Evolutionary conservation across 2,888 invertebrate species (phyloP).

Genomic region (Caenorhabditis sp.): DNA sequence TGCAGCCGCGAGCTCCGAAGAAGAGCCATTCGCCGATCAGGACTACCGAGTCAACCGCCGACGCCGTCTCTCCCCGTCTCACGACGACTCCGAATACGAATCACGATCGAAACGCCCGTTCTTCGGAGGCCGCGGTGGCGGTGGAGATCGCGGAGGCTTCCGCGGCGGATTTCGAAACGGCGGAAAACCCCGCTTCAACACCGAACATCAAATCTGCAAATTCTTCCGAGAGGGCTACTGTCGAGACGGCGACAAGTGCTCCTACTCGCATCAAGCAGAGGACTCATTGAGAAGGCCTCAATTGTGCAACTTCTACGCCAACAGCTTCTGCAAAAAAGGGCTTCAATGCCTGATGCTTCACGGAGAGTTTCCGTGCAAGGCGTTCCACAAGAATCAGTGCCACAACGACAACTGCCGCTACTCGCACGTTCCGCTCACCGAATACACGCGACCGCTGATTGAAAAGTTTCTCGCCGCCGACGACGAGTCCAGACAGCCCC

Average conservation of each 20-base stretch:
- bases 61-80: constrained; percentile 63
- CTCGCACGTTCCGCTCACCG: constrained; percentile 81
- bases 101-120: constrained; percentile 52
- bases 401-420: constrained; percentile 79
- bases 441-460: constrained; percentile 79
- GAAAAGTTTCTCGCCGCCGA: constrained; percentile 75
- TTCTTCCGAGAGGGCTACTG: constrained; percentile 83
- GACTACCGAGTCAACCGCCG: constrained; percentile 57
- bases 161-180: constrained; percentile 61
- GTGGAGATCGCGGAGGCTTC: constrained; percentile 51
- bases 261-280: constrained; percentile 81
- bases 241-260: constrained; percentile 82
- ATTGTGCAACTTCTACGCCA: constrained; percentile 82
- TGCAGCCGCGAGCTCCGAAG: constrained; percentile 37
- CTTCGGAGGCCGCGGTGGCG: constrained; percentile 21
- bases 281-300: constrained; percentile 80
- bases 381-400: constrained; percentile 81
- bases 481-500: constrained; percentile 49
- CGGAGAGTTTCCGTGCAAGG: constrained; percentile 82
- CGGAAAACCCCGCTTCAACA: constrained; percentile 63
- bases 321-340: constrained; percentile 82
- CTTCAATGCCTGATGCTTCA: constrained; percentile 79
- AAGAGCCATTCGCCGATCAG: constrained; percentile 51
- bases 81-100: constrained; percentile 61
- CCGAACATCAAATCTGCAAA: constrained; percentile 81